phyloP scores from a whole-genome alignment of 2,113 vertebrate species.

The Micromys minutus region DNA sequence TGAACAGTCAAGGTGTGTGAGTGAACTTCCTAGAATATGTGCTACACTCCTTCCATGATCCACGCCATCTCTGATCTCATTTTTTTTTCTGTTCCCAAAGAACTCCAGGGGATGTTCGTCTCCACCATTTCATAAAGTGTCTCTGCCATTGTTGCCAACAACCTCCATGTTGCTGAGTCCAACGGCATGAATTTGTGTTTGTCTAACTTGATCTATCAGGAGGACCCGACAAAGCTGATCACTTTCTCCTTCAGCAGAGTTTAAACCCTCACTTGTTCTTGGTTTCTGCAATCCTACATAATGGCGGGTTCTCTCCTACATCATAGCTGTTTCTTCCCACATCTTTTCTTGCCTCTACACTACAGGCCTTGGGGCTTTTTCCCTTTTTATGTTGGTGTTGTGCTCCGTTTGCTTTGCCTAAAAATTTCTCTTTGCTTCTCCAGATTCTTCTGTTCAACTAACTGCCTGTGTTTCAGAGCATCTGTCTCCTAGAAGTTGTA shows the following conservation, averaged over 20 bases:
- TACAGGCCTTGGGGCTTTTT: neutral
- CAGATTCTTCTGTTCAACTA: neutral
- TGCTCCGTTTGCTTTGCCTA: neutral
- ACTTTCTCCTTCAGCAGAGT: neutral
- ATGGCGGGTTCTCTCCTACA: neutral
- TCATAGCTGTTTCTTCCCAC: neutral
- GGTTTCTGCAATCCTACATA: neutral
- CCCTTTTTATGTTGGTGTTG: neutral
- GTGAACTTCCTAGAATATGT: neutral
- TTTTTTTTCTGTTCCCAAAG: neutral
- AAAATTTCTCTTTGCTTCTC: neutral
- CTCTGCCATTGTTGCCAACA: neutral
- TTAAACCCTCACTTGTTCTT: neutral
- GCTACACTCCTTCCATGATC: neutral
- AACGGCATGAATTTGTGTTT: neutral
- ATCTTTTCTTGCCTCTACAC: neutral
- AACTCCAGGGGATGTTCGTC: neutral
- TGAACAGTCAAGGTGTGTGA: neutral
- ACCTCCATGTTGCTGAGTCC: neutral
- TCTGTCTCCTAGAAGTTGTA: neutral
- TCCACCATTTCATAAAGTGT: neutral
- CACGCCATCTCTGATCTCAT: neutral
- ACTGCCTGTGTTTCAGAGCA: neutral
- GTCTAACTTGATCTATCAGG: neutral
- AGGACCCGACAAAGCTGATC: neutral